These are phyloP conservation scores for Ormia ochracea DNA, from an alignment of 2,888 invertebrate species.

Conservation along the genomic window DNA sequence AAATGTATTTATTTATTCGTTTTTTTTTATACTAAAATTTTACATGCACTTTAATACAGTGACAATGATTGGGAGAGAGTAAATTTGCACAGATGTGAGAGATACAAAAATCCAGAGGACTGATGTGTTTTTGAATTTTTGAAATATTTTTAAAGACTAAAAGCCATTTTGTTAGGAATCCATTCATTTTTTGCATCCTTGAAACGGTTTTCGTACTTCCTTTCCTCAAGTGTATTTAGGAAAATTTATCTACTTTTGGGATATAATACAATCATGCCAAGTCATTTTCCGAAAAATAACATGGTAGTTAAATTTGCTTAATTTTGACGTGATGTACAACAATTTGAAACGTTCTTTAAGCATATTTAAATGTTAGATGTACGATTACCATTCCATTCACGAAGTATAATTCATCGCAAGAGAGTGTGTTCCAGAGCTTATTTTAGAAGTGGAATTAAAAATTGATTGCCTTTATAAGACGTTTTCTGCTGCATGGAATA, in stretches of 20 bases:
- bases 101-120: background rate
- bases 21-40: conserved; percentile 6
- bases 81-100: background rate
- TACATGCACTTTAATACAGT: background rate
- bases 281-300: background rate
- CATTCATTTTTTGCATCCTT: conserved; percentile 5
- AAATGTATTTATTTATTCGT: too few species aligned
- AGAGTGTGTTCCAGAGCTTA: background rate
- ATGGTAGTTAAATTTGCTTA: background rate
- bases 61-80: conserved; percentile 28
- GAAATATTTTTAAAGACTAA: background rate
- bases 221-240: background rate
- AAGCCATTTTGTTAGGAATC: background rate
- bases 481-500: background rate
- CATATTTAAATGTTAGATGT: background rate
- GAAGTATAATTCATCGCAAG: background rate
- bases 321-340: too few species aligned
- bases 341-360: background rate
- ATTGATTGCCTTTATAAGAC: background rate
- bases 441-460: background rate
- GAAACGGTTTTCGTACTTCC: background rate
- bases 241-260: background rate
- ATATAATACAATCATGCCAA: background rate
- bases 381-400: background rate
- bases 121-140: background rate